These are phyloP conservation scores for Argyra leucocephala DNA, from an alignment of 2,888 invertebrate genomes.

Conservation along the genomic window DNA sequence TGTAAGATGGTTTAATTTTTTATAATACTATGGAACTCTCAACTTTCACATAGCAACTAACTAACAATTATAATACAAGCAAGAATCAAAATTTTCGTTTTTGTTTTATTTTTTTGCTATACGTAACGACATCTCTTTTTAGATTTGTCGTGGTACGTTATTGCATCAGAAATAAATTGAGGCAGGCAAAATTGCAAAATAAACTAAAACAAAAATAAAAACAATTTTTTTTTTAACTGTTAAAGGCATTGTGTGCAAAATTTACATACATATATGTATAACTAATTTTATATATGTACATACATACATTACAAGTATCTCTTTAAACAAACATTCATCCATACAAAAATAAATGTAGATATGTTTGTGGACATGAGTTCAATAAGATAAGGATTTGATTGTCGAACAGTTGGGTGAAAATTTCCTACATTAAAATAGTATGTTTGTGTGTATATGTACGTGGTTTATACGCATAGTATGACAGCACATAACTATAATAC, in stretches of 20 bases:
- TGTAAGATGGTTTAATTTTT: too few species aligned
- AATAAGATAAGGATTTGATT: conserved; percentile 3
- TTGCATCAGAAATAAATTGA: neutral
- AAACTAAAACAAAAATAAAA: too few species aligned
- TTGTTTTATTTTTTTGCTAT: neutral
- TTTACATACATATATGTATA: too few species aligned
- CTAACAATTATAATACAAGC: neutral
- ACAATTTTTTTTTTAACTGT: too few species aligned
- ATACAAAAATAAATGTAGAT: too few species aligned
- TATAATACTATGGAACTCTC: too few species aligned
- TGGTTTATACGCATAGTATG: too few species aligned
- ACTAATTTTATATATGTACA: neutral
- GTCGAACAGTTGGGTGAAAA: neutral
- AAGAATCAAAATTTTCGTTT: neutral
- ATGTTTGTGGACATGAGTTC: too few species aligned
- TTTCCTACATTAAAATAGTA: neutral
- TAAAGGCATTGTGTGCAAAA: too few species aligned
- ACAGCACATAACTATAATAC: too few species aligned
- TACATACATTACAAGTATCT: neutral
- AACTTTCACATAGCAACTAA: neutral
- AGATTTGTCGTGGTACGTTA: neutral
- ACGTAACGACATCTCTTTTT: neutral
- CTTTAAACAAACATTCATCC: neutral
- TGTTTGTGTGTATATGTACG: too few species aligned
- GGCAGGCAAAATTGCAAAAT: conserved; percentile 1